Conservation (phyloP, 2,797 vertebrate species). For the Perodicticus potto region DNA sequence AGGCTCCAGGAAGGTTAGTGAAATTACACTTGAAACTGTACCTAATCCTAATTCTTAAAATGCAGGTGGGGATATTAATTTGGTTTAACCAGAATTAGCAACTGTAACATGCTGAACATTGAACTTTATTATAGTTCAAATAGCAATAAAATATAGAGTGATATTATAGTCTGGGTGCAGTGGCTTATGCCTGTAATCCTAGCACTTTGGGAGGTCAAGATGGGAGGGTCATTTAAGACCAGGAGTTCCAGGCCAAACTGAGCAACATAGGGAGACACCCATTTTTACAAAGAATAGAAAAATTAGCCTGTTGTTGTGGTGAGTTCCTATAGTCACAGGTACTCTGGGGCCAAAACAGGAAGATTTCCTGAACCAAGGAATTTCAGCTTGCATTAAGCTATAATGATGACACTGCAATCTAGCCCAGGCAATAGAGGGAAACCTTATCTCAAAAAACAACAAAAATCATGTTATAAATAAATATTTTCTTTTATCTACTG, state of each 20-base stretch:
- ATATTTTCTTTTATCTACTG: neutral
- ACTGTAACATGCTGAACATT: neutral
- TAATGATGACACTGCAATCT: neutral
- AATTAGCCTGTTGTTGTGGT: neutral
- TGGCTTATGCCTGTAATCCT: neutral
- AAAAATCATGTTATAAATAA: neutral
- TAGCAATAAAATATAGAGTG: neutral
- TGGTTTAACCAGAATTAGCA: neutral
- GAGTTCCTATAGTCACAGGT: neutral
- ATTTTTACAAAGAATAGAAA: neutral
- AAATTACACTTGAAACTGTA: neutral
- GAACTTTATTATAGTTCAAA: neutral
- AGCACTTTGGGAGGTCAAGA: neutral
- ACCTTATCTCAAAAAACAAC: neutral
- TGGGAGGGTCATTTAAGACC: neutral
- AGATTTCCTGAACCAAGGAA: neutral
- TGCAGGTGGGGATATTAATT: neutral
- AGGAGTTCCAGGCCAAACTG: neutral
- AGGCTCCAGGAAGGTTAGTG: neutral
- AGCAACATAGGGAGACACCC: neutral
- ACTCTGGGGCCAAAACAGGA: neutral
- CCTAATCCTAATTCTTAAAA: slow-evolving; percentile 18
- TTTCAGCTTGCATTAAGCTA: neutral
- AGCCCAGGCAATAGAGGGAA: neutral
- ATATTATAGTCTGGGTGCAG: neutral